phyloP scores from a whole-genome alignment of 37 sponge, comb jelly and placozoan genomes.

The Ianthella basta region DNA sequence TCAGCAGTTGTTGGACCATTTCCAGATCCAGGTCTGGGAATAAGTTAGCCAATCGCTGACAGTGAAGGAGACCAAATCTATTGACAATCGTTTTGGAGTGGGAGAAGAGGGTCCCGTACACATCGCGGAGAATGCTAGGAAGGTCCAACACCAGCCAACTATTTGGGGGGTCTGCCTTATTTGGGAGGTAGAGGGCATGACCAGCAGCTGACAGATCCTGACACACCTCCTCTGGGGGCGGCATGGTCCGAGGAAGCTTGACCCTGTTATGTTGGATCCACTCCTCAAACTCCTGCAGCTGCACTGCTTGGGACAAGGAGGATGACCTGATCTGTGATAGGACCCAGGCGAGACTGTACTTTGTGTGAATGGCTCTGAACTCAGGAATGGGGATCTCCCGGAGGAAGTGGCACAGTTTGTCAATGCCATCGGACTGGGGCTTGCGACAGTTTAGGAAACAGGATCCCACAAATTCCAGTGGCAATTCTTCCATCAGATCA shows the following conservation, averaged over 20 bases:
- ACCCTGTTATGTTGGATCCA: background rate
- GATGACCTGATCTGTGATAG: background rate
- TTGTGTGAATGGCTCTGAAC: background rate
- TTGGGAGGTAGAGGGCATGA: background rate
- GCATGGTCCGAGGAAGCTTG: background rate
- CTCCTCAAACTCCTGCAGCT: background rate
- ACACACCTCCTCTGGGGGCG: background rate
- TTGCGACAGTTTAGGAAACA: background rate
- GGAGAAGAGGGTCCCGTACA: constrained; percentile 23
- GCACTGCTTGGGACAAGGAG: background rate
- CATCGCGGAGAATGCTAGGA: background rate
- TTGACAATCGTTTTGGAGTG: too few relatives aligned
- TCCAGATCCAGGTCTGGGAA: background rate
- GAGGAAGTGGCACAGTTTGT: background rate
- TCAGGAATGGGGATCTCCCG: background rate
- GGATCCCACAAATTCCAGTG: background rate
- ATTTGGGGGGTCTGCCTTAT: background rate
- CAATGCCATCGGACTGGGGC: constrained; percentile 1
- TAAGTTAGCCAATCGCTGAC: too few relatives aligned
- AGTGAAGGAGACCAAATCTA: too few relatives aligned
- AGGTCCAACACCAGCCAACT: constrained; percentile 20
- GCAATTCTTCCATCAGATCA: background rate
- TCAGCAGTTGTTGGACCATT: background rate
- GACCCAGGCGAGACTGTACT: constrained; percentile 2
- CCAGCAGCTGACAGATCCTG: constrained; percentile 7